Conservation (phyloP, 92 coral and sea anemone genomes). For the Epizoanthus fatuus region DNA sequence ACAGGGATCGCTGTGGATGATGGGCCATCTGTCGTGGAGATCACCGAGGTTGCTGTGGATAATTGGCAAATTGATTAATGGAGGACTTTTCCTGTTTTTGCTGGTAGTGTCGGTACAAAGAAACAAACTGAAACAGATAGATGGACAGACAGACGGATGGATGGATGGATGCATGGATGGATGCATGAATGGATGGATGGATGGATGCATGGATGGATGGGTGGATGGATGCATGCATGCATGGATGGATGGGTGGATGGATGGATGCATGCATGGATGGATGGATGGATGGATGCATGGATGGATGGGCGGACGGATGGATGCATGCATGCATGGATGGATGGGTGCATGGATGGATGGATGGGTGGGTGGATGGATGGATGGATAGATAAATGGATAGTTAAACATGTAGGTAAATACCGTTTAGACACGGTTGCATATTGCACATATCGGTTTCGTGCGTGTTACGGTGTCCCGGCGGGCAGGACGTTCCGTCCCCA, state of each 20-base stretch:
- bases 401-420: neutral
- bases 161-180: no score
- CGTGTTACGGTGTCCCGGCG: neutral
- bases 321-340: no score
- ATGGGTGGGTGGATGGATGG: no score
- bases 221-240: no score
- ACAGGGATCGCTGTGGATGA: neutral
- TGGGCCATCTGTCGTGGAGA: neutral
- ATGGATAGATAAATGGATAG: no score
- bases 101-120: neutral
- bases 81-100: no score
- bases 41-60: neutral
- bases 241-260: no score
- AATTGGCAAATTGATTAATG: neutral
- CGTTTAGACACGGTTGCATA: neutral
- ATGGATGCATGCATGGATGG: no score
- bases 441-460: neutral
- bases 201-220: neutral
- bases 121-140: neutral
- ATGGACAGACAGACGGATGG: neutral
- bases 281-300: no score
- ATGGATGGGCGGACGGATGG: no score
- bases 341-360: no score
- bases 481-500: neutral
- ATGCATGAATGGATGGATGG: neutral